These are phyloP conservation scores for Porites cylindrica DNA, from an alignment of 92 coral and sea anemone species.

Conservation along the genomic window DNA sequence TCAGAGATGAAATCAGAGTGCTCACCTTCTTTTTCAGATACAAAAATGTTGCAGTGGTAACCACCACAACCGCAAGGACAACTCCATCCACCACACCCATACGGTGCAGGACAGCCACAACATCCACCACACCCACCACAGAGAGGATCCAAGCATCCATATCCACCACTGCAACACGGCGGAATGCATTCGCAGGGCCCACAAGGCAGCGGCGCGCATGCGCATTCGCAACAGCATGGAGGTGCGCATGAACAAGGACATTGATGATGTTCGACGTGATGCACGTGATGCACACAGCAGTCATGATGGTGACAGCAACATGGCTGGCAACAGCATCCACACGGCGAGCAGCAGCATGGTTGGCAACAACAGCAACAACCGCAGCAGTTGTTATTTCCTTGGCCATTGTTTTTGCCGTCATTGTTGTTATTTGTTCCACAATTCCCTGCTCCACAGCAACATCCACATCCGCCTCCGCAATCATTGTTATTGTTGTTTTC, in stretches of 20 bases:
- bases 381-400: slow-evolving; percentile 23
- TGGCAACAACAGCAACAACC: slow-evolving; percentile 46
- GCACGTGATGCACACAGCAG: slow-evolving; percentile 37
- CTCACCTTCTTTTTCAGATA: neutral
- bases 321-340: slow-evolving; percentile 34
- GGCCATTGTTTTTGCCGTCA: neutral
- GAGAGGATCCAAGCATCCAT: slow-evolving; percentile 1
- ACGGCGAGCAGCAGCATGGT: slow-evolving; percentile 26
- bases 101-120: slow-evolving; percentile 26
- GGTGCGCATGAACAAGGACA: slow-evolving; percentile 23
- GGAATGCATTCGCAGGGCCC: slow-evolving; percentile 9
- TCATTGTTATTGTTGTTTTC: neutral
- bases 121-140: neutral
- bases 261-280: slow-evolving; percentile 29
- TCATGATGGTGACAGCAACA: slow-evolving; percentile 34
- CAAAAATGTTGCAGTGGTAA: neutral
- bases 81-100: neutral
- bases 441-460: slow-evolving; percentile 14
- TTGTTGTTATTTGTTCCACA: slow-evolving; percentile 8
- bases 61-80: slow-evolving; percentile 41
- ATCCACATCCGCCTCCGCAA: slow-evolving; percentile 7
- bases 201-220: slow-evolving; percentile 19
- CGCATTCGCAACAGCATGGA: slow-evolving; percentile 29
- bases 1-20: neutral
- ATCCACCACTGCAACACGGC: slow-evolving; percentile 33